These are phyloP conservation scores for Bradynema listronoti DNA, from an alignment of 1,140 invertebrate species.

Conservation along the genomic window DNA sequence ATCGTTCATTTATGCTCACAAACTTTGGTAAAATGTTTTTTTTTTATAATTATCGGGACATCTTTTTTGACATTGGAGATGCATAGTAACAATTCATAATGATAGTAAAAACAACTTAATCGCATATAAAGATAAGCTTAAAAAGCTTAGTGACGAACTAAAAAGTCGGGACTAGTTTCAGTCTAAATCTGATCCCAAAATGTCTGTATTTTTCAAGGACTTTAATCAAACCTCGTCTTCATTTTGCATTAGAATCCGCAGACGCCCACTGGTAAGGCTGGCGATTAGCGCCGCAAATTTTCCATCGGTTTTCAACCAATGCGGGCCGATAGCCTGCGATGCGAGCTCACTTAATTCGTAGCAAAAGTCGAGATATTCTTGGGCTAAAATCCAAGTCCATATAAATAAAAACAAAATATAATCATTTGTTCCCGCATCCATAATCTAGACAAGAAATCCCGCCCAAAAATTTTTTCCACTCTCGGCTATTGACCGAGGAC, in stretches of 20 bases:
- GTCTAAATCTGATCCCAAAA: not conserved
- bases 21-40: not conserved
- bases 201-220: not conserved
- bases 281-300: conserved; percentile 6
- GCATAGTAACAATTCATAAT: not conserved
- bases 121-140: not conserved
- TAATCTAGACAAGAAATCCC: too few species aligned
- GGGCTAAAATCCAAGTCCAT: conserved; percentile 2
- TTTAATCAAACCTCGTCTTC: not conserved
- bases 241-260: not conserved
- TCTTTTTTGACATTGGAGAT: not conserved
- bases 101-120: not conserved
- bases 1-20: not conserved
- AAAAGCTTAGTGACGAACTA: not conserved
- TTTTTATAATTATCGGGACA: not conserved
- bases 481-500: too few species aligned
- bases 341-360: conserved; percentile 1
- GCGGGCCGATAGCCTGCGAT: not conserved
- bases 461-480: too few species aligned
- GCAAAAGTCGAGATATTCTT: not conserved
- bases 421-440: too few species aligned
- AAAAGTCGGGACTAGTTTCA: not conserved
- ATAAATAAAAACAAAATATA: not conserved
- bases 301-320: not conserved
- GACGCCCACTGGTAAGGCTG: conserved; percentile 2